These are phyloP conservation scores for Jaculus jaculus DNA, from an alignment of 2,113 vertebrate species.

Conservation along the genomic window DNA sequence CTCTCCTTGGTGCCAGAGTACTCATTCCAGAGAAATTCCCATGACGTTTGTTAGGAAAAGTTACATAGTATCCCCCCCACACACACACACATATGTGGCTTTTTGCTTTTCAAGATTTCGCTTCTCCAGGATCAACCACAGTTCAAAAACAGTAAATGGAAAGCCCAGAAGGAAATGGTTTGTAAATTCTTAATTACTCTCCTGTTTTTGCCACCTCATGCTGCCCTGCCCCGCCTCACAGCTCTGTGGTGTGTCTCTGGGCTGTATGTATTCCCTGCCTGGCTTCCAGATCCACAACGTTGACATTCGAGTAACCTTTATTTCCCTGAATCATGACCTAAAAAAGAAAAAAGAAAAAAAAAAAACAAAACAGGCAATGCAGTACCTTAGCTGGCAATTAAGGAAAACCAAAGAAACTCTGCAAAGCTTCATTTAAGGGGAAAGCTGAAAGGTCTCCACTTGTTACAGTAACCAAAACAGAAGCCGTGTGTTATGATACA, in stretches of 20 bases:
- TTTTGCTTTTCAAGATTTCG: background rate
- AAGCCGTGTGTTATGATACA: background rate
- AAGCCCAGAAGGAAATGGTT: background rate
- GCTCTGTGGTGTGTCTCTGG: no score
- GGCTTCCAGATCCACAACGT: background rate
- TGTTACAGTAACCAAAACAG: background rate
- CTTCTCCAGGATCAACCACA: background rate
- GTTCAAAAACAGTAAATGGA: background rate
- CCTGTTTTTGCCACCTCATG: background rate
- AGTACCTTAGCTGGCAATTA: background rate
- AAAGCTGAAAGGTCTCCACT: background rate
- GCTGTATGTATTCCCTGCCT: no score
- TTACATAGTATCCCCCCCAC: no score
- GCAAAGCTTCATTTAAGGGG: background rate
- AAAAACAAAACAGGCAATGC: no score
- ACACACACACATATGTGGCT: no score
- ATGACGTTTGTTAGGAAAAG: no score
- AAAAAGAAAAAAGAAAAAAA: no score
- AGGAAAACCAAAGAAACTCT: background rate
- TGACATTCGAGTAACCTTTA: background rate
- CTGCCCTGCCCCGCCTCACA: background rate
- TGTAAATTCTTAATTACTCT: background rate
- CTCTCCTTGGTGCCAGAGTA: no score
- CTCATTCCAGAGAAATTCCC: no score
- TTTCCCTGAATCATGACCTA: background rate